Conservation (phyloP, 2,888 invertebrate species). For the Halictus ligatus region DNA sequence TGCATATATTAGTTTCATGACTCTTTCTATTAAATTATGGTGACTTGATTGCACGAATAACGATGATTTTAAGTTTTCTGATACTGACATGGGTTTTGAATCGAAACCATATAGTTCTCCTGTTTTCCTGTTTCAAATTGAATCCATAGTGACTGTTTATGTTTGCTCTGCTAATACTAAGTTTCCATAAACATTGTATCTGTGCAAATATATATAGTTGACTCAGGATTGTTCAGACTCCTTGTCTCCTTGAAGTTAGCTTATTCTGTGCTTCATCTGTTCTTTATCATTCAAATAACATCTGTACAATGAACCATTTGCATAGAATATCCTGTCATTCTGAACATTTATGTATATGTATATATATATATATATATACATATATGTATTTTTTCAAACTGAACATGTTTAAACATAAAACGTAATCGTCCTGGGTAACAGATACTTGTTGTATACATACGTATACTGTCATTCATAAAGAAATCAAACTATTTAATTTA, state of each 20-base stretch:
- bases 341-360: not conserved
- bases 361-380: not conserved
- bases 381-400: conserved; percentile 13
- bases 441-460: not conserved
- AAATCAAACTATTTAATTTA: conserved; percentile 31
- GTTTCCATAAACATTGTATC: not conserved
- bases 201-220: not conserved
- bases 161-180: not conserved
- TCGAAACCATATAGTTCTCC: not conserved
- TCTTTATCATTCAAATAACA: not conserved
- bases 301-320: not conserved
- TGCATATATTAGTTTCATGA: not conserved
- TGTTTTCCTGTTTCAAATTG: not conserved
- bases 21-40: not conserved
- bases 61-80: not conserved
- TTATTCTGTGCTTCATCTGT: not conserved
- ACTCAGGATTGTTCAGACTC: not conserved
- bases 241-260: not conserved
- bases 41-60: not conserved
- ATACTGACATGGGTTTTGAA: not conserved
- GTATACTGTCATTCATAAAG: conserved; percentile 11
- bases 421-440: conserved; percentile 22
- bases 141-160: not conserved
- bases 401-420: conserved; percentile 18
- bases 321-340: not conserved